Conservation (phyloP, 2,888 invertebrate genomes). For the Adelognathus sp. region DNA sequence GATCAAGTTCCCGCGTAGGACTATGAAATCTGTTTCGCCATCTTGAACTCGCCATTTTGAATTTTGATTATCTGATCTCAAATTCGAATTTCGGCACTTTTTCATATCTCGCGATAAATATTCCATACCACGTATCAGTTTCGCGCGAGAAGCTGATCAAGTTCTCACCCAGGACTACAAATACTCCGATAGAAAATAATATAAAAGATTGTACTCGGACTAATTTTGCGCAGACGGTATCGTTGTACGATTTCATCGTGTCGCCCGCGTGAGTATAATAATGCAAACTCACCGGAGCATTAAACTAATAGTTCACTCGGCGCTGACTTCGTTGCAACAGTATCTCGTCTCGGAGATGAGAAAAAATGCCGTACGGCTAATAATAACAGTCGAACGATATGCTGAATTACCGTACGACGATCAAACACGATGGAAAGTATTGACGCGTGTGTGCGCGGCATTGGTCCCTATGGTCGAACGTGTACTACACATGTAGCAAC, state of each 20-base stretch:
- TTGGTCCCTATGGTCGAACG: conserved; percentile 9
- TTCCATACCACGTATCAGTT: too few species aligned
- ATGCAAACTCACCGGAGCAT: neutral
- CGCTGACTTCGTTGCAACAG: neutral
- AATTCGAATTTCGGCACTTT: too few species aligned
- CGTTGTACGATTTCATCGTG: neutral
- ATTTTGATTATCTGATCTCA: too few species aligned
- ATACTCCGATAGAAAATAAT: neutral
- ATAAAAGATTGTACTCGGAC: neutral
- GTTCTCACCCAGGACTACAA: too few species aligned
- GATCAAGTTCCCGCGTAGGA: too few species aligned
- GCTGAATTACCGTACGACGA: conserved; percentile 23
- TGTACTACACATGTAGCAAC: conserved; percentile 42
- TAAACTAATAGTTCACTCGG: conserved; percentile 7
- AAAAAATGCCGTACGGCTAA: conserved; percentile 23
- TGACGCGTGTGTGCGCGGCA: neutral
- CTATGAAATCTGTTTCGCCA: too few species aligned
- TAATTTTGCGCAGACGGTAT: conserved; percentile 1
- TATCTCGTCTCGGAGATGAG: neutral
- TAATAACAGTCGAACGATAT: conserved; percentile 35
- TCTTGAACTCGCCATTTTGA: too few species aligned
- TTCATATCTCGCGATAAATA: too few species aligned
- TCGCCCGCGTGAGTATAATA: neutral
- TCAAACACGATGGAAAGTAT: conserved; percentile 15
- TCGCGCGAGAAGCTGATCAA: too few species aligned